These are phyloP conservation scores for Brachystomella parvula DNA, from an alignment of 1,140 invertebrate genomes.

Conservation along the genomic window DNA sequence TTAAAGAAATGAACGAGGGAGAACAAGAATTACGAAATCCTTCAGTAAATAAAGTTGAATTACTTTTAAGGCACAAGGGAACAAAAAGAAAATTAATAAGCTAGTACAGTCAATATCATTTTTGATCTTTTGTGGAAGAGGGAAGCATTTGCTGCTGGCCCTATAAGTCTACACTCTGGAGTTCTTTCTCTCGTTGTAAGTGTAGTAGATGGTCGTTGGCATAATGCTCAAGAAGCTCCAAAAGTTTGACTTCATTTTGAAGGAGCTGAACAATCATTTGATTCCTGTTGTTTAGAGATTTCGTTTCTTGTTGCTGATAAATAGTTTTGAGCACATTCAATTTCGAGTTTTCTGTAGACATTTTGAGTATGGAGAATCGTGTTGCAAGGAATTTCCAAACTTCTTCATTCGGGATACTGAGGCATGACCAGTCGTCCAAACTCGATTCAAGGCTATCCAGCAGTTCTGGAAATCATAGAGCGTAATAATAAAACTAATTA, in stretches of 20 bases:
- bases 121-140: too few species aligned
- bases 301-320: slow-evolving; percentile 14
- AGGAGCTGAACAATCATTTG: slow-evolving; percentile 31
- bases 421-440: slow-evolving; percentile 15
- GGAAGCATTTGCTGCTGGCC: too few species aligned
- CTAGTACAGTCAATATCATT: too few species aligned
- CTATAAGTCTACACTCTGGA: background rate
- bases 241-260: slow-evolving; percentile 31
- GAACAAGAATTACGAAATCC: too few species aligned
- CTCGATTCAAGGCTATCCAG: slow-evolving; percentile 26
- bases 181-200: background rate
- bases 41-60: too few species aligned
- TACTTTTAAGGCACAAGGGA: too few species aligned
- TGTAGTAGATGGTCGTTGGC: slow-evolving; percentile 22
- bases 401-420: slow-evolving; percentile 21
- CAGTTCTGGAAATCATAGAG: slow-evolving; percentile 17
- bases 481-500: background rate
- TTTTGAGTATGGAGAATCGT: slow-evolving; percentile 26
- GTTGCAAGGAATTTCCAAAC: slow-evolving; percentile 29
- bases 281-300: slow-evolving; percentile 7
- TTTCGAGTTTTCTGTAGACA: slow-evolving; percentile 24
- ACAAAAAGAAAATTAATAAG: too few species aligned
- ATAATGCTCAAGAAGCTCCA: slow-evolving; percentile 27
- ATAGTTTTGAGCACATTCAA: slow-evolving; percentile 14
- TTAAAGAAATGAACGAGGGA: too few species aligned